These are phyloP conservation scores for Sebastes steindachneri DNA, from an alignment of 2,797 vertebrate species.

Conservation along the genomic window DNA sequence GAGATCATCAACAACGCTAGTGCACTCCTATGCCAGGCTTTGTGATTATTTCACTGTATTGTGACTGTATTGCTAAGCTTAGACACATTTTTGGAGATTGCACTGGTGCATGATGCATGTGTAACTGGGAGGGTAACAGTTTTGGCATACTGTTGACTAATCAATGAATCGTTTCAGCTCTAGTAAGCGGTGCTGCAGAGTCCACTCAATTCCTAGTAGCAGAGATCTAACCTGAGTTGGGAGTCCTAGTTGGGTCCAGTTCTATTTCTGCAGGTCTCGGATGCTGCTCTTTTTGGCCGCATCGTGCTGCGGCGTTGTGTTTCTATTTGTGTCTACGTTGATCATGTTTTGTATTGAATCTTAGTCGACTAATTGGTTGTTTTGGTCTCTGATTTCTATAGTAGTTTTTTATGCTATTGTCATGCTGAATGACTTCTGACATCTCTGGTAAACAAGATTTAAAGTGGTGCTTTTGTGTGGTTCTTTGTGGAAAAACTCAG, in stretches of 20 bases:
- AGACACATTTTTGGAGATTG: background rate
- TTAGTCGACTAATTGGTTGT: too few relatives aligned
- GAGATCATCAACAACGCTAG: background rate
- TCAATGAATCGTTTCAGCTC: background rate
- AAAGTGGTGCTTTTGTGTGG: too few relatives aligned
- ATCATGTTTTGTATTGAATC: background rate
- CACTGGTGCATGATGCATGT: background rate
- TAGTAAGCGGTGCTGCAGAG: background rate
- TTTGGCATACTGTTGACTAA: background rate
- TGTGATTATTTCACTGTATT: background rate
- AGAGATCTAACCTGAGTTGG: background rate
- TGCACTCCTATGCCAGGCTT: background rate
- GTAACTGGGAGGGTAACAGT: background rate
- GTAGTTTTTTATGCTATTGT: too few relatives aligned
- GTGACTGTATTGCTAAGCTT: background rate
- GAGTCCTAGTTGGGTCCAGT: background rate
- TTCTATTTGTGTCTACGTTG: background rate
- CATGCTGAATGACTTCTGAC: too few relatives aligned
- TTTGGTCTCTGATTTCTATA: too few relatives aligned
- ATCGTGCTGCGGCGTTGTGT: background rate
- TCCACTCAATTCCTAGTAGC: background rate
- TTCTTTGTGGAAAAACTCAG: too few relatives aligned
- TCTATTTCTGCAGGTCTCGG: background rate
- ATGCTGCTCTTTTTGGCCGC: background rate
- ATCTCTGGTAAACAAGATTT: too few relatives aligned